phyloP scores from a whole-genome alignment of 2,797 vertebrate genomes.

The Poecilia wingei region DNA sequence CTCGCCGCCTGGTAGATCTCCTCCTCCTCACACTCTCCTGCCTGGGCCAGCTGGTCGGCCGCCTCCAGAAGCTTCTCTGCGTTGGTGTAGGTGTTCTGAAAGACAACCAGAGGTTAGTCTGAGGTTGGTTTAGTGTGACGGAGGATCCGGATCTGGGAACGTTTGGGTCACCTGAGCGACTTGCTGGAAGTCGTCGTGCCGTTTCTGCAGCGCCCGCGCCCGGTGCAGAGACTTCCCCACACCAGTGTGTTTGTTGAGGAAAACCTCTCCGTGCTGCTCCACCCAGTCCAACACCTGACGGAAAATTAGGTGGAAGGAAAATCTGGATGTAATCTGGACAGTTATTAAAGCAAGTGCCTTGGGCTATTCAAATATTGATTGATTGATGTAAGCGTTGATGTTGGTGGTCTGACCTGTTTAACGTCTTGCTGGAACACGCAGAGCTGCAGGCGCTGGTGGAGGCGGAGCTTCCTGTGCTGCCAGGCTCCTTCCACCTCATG shows the following conservation, averaged over 20 bases:
- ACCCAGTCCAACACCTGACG: constrained; percentile 96
- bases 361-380: background rate
- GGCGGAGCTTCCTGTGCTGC: constrained; percentile 95
- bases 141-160: background rate
- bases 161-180: constrained; percentile 87
- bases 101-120: constrained; percentile 5
- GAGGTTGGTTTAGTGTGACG: too few relatives aligned
- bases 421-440: constrained; percentile 98
- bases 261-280: constrained; percentile 97
- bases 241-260: constrained; percentile 96
- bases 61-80: constrained; percentile 96
- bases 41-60: constrained; percentile 93
- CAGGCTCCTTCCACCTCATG: constrained; percentile 90
- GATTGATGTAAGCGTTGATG: background rate
- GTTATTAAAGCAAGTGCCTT: background rate
- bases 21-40: constrained; percentile 94
- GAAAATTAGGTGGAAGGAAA: constrained; percentile 6
- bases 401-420: constrained; percentile 86
- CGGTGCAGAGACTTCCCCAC: constrained; percentile 96
- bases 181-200: constrained; percentile 97
- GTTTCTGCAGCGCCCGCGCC: constrained; percentile 94
- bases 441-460: constrained; percentile 96
- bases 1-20: constrained; percentile 95
- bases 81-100: constrained; percentile 94
- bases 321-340: background rate